Evolutionary conservation across 2,888 invertebrate species (phyloP), one percentile per base, ranked within the genome.

Genomic region (Plusia festucae): DNA sequence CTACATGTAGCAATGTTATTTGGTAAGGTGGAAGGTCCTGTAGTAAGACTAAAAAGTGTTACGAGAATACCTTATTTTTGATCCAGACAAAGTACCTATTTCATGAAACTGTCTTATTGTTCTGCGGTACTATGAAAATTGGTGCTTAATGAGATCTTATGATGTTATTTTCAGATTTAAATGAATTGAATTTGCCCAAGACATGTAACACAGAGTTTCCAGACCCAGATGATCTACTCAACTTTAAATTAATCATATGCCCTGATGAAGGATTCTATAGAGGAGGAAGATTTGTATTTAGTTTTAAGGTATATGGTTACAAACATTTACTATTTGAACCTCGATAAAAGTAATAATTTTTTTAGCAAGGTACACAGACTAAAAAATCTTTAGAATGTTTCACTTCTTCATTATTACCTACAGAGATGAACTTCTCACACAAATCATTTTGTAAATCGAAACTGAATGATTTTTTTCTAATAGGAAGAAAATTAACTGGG

Each of bases 231-330:
- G 99, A 99, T 95, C 96, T 99, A 90, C 96, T 99, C 84, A 98
- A 97, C 94, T 99, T 99, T 93, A 99, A 99, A 96, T 95, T 99
- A 89, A 97, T 98, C 76, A 99, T 99, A 90, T 98, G 98, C 87
- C 99, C 99, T 68, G 99, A 99, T 95, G 99, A 99, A 96, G 99
- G 99, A 60, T 99, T 99, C 93, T 99, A 99, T 92, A 97, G 97
- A 96, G 97, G 98, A 81, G 99, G 99, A 68, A 96, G 98, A 90
- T 99, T 99, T 95, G 96, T 97, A 83, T 99, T 99, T 96, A 99
- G 98, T 95, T 99, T 99, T 96, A 98, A 98, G 96, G 95, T 95
- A 86, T 40, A 40, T n/a, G n/a, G 6, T 6, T 40, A 40, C 5
- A n/a, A 87, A 49, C 60, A 16, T 56, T 20, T 5, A 27, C 16